Evolutionary conservation across 2,797 vertebrate species (phyloP).

Genomic region (Xiphophorus birchmanni): DNA sequence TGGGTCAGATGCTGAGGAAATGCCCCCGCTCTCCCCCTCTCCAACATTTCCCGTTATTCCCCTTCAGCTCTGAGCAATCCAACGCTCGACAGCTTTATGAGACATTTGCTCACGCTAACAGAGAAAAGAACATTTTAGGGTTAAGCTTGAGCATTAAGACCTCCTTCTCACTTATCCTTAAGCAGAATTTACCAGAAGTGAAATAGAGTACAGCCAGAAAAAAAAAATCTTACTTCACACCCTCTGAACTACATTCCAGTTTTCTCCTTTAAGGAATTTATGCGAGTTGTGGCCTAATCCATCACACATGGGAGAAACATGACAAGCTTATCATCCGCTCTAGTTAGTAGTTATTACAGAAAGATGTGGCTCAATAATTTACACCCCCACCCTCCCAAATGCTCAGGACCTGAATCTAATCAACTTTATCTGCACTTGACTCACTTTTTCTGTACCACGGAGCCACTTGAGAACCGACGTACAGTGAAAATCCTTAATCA

Average conservation of each 20-base stretch:
- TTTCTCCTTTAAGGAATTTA: conserved; percentile 52
- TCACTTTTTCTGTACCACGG: conserved; percentile 27
- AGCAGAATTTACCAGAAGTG: conserved; percentile 34
- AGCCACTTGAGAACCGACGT: conserved; percentile 36
- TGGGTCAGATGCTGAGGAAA: conserved; percentile 65
- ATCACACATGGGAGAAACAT: conserved; percentile 49
- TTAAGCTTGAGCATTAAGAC: conserved; percentile 18
- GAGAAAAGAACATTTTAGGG: conserved; percentile 16
- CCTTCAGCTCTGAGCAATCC: conserved; percentile 36
- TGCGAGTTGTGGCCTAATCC: conserved; percentile 37
- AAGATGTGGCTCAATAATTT: conserved; percentile 65
- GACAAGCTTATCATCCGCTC: conserved; percentile 40
- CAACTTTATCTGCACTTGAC: conserved; percentile 41
- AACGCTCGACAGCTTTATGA: conserved; percentile 22
- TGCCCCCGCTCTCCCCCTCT: conserved; percentile 37
- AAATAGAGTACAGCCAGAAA: conserved; percentile 38
- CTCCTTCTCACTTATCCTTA: conserved; percentile 18
- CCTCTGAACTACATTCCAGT: conserved; percentile 41
- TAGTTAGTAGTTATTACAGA: conserved; percentile 34
- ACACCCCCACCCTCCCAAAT: conserved; percentile 37
- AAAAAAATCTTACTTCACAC: conserved; percentile 14
- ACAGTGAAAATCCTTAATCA: conserved; percentile 19
- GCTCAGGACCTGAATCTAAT: conserved; percentile 27
- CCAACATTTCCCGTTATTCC: conserved; percentile 30
- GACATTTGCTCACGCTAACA: conserved; percentile 32